phyloP scores from a whole-genome alignment of 2,113 vertebrate genomes.

The Zosterops pallidus region DNA sequence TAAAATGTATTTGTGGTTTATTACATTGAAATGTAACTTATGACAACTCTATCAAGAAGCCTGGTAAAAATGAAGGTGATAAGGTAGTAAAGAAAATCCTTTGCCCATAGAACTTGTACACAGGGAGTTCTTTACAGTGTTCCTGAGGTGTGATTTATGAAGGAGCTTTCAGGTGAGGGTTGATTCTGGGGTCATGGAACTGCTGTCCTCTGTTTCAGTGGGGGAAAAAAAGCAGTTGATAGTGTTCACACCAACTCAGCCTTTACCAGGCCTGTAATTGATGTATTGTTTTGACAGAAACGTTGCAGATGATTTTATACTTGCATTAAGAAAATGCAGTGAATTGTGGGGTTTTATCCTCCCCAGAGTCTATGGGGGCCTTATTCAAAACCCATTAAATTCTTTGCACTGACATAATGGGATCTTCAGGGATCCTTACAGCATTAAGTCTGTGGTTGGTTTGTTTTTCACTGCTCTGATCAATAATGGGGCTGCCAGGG shows the following conservation, averaged over 20 bases:
- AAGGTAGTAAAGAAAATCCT: not conserved
- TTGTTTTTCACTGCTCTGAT: slow-evolving; percentile 37
- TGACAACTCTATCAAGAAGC: not conserved
- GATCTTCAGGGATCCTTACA: not conserved
- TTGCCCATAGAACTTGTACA: not conserved
- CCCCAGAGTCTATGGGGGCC: not conserved
- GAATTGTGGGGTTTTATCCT: not conserved
- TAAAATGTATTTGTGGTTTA: not conserved
- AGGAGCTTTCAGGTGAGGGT: not conserved
- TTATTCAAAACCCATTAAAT: slow-evolving; percentile 11
- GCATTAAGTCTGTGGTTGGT: not conserved
- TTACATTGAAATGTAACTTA: not conserved
- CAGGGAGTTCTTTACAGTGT: not conserved
- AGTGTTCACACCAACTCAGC: not conserved
- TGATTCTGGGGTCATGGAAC: not conserved
- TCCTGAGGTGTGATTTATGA: not conserved
- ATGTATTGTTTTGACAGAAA: not conserved
- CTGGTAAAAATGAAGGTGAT: not conserved
- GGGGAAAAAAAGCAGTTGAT: not conserved
- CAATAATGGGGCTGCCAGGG: not conserved
- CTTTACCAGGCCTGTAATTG: not conserved
- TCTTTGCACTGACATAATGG: not conserved
- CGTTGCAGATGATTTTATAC: not conserved
- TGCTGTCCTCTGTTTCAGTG: not conserved
- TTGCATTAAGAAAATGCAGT: not conserved